A percentile compares a stretch with the other conserved stretches of the same genome.
These are phyloP conservation scores for Geophilus truncorum DNA, from an alignment of 2,888 invertebrate species.

Conservation along the genomic window DNA sequence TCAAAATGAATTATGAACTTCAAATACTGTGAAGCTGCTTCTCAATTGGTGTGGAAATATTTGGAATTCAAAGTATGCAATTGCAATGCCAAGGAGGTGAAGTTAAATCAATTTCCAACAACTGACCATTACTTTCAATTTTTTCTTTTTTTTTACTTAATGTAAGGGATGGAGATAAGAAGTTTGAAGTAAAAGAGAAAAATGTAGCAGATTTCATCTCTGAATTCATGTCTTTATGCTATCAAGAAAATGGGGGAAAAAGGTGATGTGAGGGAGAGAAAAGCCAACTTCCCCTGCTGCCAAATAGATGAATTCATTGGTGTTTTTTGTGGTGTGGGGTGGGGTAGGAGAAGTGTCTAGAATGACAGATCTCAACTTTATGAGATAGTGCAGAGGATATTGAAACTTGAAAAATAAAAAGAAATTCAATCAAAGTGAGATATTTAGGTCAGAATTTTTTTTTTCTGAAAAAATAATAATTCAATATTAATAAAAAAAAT, in stretches of 20 bases:
- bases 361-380: slow-evolving; percentile 27
- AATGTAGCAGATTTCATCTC: background rate
- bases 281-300: background rate
- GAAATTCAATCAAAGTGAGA: background rate
- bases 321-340: background rate
- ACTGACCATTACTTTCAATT: background rate
- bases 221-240: slow-evolving; percentile 14
- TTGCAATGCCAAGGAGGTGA: background rate
- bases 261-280: slow-evolving; percentile 14
- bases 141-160: background rate
- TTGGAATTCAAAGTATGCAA: background rate
- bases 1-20: slow-evolving; percentile 31
- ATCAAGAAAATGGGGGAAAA: slow-evolving; percentile 1
- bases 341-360: slow-evolving; percentile 16
- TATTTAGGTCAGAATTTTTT: background rate
- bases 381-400: slow-evolving; percentile 25
- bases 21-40: slow-evolving; percentile 22
- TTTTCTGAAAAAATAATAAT: background rate
- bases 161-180: background rate
- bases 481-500: background rate
- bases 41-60: background rate
- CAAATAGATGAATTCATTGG: slow-evolving; percentile 24
- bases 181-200: background rate
- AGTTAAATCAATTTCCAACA: background rate
- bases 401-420: slow-evolving; percentile 14